Percentiles rank a stretch among this genome's conserved stretches.
Conservation (phyloP, 92 coral and sea anemone genomes). For the Meandrina meandrites region DNA sequence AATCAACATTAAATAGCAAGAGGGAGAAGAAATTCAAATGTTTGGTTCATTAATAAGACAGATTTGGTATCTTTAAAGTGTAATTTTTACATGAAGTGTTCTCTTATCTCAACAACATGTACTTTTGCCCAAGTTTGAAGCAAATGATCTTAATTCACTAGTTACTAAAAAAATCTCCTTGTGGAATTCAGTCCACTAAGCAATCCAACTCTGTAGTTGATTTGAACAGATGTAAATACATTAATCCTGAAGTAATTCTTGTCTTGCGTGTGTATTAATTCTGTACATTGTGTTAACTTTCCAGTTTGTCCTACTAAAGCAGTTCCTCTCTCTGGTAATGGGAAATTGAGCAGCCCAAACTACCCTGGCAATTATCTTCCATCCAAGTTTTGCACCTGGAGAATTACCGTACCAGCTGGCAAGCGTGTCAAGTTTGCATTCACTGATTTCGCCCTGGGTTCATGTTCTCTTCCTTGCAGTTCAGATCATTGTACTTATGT, state of each 20-base stretch:
- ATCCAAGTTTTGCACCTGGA: constrained; percentile 1
- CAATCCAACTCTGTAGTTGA: background rate
- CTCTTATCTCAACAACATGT: too few species aligned
- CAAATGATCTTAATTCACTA: too few species aligned
- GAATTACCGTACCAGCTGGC: constrained; percentile 17
- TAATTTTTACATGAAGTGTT: too few species aligned
- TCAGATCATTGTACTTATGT: background rate
- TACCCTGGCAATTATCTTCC: constrained; percentile 8
- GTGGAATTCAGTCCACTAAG: too few species aligned
- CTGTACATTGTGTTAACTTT: background rate
- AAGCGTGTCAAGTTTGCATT: constrained; percentile 8
- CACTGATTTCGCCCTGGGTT: constrained; percentile 11
- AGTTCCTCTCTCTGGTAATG: constrained; percentile 17
- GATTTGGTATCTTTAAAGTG: too few species aligned
- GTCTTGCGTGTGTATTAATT: background rate
- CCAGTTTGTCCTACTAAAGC: constrained; percentile 20
- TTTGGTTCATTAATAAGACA: too few species aligned
- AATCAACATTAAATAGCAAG: too few species aligned
- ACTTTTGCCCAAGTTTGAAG: too few species aligned
- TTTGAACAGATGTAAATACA: background rate
- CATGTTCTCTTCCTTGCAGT: background rate
- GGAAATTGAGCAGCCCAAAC: constrained; percentile 29
- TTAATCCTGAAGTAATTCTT: background rate
- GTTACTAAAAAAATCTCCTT: too few species aligned
- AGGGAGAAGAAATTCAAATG: too few species aligned